A percentile compares a stretch with the other conserved stretches of the same genome.
phyloP scores from a whole-genome alignment of 2,113 vertebrate genomes.

The human region DNA sequence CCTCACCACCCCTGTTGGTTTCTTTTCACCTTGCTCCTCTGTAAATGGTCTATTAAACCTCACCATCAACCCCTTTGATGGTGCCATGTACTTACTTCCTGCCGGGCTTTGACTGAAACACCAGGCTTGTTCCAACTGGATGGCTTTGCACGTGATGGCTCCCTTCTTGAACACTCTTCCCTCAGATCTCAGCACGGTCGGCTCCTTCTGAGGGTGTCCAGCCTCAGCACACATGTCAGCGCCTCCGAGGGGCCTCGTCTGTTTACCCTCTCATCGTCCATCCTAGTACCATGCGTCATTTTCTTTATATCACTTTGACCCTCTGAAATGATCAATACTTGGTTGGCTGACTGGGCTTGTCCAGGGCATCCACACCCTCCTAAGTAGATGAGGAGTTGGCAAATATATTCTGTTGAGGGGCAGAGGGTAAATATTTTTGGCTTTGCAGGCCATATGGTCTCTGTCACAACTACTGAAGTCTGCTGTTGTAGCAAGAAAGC shows the following conservation, averaged over 20 bases:
- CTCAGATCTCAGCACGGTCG: not conserved
- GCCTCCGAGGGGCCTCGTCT: not conserved
- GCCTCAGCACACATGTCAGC: not conserved
- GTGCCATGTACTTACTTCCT: not conserved
- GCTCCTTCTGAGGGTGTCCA: not conserved
- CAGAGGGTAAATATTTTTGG: not conserved
- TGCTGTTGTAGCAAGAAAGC: not conserved
- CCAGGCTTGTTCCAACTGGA: not conserved
- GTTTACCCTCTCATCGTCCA: not conserved
- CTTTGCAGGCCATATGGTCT: not conserved
- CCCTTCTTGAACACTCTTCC: not conserved
- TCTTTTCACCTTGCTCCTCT: not conserved
- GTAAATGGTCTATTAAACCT: not conserved
- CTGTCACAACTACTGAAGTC: not conserved
- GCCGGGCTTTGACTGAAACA: not conserved
- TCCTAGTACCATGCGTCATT: not conserved
- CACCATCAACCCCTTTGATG: accelerated
- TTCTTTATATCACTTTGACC: not conserved
- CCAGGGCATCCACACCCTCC: not conserved
- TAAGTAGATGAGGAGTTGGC: not conserved
- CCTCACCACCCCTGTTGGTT: not conserved
- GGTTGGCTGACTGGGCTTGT: not conserved
- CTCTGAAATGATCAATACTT: not conserved
- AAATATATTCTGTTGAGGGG: not conserved
- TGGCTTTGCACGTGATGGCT: not conserved